These are phyloP conservation scores for Neodiprion fabricii DNA, from an alignment of 1,140 invertebrate genomes.

Conservation along the genomic window DNA sequence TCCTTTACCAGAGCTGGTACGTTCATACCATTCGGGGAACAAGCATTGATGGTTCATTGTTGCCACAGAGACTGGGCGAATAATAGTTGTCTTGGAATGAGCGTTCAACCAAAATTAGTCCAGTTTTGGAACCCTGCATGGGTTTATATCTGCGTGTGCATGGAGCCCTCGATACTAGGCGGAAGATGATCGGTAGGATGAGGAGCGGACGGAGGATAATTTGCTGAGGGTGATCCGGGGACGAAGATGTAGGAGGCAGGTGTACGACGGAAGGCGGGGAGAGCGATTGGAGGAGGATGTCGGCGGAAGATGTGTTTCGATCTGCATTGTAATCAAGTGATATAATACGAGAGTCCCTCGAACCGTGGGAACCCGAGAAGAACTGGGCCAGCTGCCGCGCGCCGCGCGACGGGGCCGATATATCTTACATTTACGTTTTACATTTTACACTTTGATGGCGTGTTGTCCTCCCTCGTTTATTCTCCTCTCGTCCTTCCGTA, in stretches of 20 bases:
- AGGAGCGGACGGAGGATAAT: no score
- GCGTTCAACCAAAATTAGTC: no score
- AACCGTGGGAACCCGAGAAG: neutral
- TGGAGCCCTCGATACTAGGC: no score
- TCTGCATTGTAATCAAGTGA: constrained; percentile 7
- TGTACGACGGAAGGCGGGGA: constrained; percentile 4
- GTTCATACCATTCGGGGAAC: no score
- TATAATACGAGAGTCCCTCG: neutral
- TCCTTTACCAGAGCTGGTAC: no score
- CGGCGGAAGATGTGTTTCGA: constrained; percentile 6
- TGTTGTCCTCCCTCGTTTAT: constrained; percentile 2
- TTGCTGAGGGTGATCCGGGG: neutral
- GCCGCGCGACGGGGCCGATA: neutral
- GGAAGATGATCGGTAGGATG: no score
- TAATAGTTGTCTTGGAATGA: no score
- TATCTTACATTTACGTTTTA: neutral
- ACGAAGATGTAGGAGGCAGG: neutral
- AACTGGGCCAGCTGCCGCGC: constrained; percentile 3
- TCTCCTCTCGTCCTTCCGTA: neutral
- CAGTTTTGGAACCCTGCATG: no score
- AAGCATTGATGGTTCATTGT: no score
- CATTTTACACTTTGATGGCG: constrained; percentile 7
- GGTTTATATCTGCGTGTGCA: no score
- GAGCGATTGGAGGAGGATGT: neutral
- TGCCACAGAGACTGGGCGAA: no score